phyloP scores from a whole-genome alignment of 1,140 invertebrate genomes.

The Bombus haemorrhoidalis region DNA sequence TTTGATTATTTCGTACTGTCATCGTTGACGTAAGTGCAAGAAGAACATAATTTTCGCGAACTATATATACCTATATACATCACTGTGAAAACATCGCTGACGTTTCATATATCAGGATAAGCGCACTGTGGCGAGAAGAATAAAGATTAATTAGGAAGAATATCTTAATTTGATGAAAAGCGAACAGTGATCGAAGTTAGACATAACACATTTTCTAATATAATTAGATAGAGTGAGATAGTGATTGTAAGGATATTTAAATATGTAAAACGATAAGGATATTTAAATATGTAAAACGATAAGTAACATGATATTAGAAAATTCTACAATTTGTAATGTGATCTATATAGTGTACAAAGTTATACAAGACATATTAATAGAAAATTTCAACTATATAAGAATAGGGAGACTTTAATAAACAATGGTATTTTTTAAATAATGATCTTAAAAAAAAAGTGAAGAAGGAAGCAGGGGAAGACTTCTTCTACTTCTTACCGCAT shows the following conservation, averaged over 20 bases:
- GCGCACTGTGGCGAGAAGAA: not conserved
- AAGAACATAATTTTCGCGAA: not conserved
- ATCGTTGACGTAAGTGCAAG: not conserved
- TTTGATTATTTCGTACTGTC: not conserved
- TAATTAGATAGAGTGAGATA: not conserved
- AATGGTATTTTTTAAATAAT: not conserved
- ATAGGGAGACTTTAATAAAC: not conserved
- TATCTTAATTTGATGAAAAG: too few species aligned
- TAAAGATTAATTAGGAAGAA: not conserved
- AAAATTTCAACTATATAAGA: not conserved
- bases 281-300: not conserved
- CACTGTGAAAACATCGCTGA: not conserved
- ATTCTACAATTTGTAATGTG: not conserved
- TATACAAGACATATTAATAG: not conserved
- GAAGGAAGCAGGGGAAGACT: not conserved
- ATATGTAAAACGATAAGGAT: not conserved
- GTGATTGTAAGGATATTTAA: not conserved
- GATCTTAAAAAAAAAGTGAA: rapidly evolving
- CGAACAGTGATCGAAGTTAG: too few species aligned
- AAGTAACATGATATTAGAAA: not conserved
- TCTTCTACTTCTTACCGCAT: not conserved
- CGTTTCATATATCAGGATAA: not conserved
- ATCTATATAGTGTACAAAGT: not conserved
- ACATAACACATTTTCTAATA: too few species aligned
- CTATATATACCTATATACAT: not conserved